Conservation (phyloP, 2,113 vertebrate genomes). For the Entosphenus tridentatus region DNA sequence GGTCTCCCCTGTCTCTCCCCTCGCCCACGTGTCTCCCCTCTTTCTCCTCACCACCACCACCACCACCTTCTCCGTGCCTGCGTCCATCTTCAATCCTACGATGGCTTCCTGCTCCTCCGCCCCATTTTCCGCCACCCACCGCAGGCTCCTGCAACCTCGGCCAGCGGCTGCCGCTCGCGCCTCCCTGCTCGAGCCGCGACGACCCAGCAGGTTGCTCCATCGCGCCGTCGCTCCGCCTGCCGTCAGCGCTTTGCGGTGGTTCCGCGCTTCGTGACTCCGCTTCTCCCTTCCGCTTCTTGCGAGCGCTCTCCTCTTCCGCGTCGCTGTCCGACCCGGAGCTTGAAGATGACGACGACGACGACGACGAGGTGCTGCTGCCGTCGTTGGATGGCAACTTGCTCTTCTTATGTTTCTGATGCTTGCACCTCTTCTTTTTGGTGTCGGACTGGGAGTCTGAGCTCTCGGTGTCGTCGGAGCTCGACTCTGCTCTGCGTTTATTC, state of each 20-base stretch:
- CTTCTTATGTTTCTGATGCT: conserved; percentile 34
- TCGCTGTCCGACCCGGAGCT: no score
- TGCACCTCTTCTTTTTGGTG: conserved; percentile 27
- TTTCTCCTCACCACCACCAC: not conserved
- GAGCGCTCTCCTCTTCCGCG: no score
- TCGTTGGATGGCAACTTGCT: conserved; percentile 34
- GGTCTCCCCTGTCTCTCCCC: not conserved
- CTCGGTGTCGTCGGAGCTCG: conserved; percentile 25
- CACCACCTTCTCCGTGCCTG: not conserved
- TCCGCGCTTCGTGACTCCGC: conserved; percentile 26
- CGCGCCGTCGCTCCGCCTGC: no score
- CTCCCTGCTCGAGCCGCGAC: no score
- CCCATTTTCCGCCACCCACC: no score
- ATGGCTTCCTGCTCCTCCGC: no score
- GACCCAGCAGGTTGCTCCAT: no score
- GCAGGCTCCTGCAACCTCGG: no score
- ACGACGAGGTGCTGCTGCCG: conserved; percentile 15
- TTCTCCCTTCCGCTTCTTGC: conserved; percentile 24
- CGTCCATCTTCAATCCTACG: no score
- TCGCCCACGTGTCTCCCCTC: not conserved
- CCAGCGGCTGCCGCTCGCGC: no score
- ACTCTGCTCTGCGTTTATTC: conserved; percentile 17
- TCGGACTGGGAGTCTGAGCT: conserved; percentile 34
- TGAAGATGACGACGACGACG: no score
- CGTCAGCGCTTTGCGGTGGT: conserved; percentile 19